A percentile compares a stretch with the other conserved stretches of the same genome.
phyloP scores from a whole-genome alignment of 2,797 vertebrate genomes.

The Molossus alvarezi region DNA sequence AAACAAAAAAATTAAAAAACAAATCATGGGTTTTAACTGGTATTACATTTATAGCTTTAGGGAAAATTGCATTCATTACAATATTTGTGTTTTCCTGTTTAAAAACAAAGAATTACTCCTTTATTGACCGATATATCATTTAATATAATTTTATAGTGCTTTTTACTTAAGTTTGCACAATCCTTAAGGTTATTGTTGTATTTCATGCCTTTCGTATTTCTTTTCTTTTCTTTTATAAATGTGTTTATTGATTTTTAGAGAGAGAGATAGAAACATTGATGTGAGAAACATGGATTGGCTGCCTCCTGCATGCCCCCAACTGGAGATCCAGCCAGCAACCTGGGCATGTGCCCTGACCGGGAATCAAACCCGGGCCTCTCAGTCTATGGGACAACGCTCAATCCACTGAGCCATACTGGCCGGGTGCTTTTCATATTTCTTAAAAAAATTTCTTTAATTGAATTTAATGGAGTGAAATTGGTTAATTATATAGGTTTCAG shows the following conservation, averaged over 20 bases:
- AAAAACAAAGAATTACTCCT: conserved; percentile 49
- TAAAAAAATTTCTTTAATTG: background rate
- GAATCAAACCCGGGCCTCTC: too few species aligned
- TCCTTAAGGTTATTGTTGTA: conserved; percentile 54
- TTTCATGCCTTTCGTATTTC: conserved; percentile 17
- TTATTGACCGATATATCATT: background rate
- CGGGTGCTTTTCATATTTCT: background rate
- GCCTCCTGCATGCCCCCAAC: too few species aligned
- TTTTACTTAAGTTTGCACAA: conserved; percentile 11
- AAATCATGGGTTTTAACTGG: background rate
- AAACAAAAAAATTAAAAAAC: background rate
- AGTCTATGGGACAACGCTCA: too few species aligned
- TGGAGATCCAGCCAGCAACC: too few species aligned
- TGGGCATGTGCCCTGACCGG: too few species aligned
- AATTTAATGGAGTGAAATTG: background rate
- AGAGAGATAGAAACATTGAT: too few species aligned
- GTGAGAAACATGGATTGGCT: too few species aligned
- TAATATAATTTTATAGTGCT: conserved; percentile 28
- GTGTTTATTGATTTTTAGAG: too few species aligned
- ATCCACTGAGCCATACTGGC: too few species aligned
- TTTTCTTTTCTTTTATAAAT: too few species aligned
- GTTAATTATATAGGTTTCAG: background rate
- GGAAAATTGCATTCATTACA: background rate
- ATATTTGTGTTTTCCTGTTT: conserved; percentile 21
- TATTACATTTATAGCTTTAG: conserved; percentile 44